Conservation (phyloP, 2,113 vertebrate genomes). For the Jaculus jaculus region DNA sequence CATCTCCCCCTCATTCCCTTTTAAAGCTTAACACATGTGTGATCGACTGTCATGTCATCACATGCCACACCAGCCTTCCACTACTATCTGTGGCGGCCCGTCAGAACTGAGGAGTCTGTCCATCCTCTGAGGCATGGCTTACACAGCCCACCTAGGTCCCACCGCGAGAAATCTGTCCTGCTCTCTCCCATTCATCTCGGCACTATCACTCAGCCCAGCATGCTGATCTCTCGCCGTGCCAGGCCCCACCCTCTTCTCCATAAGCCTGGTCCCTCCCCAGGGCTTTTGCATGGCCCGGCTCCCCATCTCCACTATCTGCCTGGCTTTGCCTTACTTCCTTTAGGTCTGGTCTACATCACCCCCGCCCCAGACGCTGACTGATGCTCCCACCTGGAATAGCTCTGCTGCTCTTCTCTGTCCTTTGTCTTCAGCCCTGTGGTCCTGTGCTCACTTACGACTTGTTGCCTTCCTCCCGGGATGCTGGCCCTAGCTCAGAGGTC, state of each 20-base stretch:
- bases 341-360: neutral
- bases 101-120: neutral
- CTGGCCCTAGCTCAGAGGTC: neutral
- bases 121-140: neutral
- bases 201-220: neutral
- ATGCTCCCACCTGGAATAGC: neutral
- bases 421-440: rapidly evolving
- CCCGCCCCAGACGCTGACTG: neutral
- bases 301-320: neutral
- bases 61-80: rapidly evolving
- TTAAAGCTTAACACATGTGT: rapidly evolving
- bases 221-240: neutral
- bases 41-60: neutral
- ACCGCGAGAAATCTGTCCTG: neutral
- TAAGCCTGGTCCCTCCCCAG: neutral
- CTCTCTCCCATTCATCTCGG: neutral
- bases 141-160: too few relatives aligned
- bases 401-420: neutral
- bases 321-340: neutral
- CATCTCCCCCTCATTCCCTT: rapidly evolving
- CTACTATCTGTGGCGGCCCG: neutral
- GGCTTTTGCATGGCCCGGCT: neutral
- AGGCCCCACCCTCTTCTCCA: rapidly evolving
- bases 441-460: too few relatives aligned
- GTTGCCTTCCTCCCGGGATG: neutral